Base-by-base conservation (phyloP, 2,888 invertebrate genomes). In the Thumatha senex region DNA sequence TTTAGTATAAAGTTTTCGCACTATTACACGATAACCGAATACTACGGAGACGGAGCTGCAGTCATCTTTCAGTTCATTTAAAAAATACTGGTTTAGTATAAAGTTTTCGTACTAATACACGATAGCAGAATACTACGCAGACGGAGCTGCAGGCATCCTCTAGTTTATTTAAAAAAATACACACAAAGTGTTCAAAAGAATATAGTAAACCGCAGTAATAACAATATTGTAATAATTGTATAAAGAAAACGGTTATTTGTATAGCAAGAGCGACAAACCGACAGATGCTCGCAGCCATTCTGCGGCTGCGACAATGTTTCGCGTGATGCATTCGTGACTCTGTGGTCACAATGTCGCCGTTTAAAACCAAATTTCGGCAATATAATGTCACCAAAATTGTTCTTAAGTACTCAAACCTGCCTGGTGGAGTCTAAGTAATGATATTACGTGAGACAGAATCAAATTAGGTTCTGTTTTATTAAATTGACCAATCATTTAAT, bases 211-310 rank as follows among this genome's bases (percentile, higher is more conserved):
- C 90, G 72, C 89, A 89, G 74, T 74, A 80, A 81, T 83, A 84
- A 80, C 78, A 77, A 78, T 75, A 79, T 70, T 76, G 70, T 72
- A 78, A 82, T 86, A 86, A 90, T 86, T 87, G 80, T 80, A 82
- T 78, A 78, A 78, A 80, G 79, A 84, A 73, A 80, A 84, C 78
- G 70, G 83, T 84, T 84, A 84, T 86, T 86, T 83, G 76, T 74
- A 74, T 54, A 74, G 78, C 80, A 89, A 86, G 80, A 86, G 88
- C 89, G 89, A 84, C 88, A 88, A 88, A 79, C 78, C 83, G 89
- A 88, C 90, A 91, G 87, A 88, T 90, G 90, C 90, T 88, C 74
- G 82, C 83, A 84, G 89, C 89, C 83, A 87, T 87, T 80, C 83
- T 89, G 86, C 75, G 86, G 85, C 75, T 58, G 72, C 70, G 72